Conservation (phyloP, 2,797 vertebrate species). For the Etheostoma perlongum region DNA sequence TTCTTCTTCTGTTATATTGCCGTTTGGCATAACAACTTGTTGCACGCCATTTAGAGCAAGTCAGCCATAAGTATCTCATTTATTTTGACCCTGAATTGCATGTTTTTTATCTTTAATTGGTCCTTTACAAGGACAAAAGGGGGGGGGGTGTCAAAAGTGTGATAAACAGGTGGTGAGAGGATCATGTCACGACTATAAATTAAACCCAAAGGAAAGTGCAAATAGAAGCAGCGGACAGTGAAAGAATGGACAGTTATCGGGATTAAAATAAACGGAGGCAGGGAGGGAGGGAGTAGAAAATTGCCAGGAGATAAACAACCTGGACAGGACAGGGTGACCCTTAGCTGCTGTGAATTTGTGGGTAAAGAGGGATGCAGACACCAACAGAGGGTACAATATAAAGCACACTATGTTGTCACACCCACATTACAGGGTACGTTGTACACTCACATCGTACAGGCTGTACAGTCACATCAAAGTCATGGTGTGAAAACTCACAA, state of each 20-base stretch:
- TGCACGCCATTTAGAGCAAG: neutral
- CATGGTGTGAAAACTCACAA: neutral
- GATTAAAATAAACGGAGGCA: conserved; percentile 28
- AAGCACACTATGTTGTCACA: conserved; percentile 50
- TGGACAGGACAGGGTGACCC: conserved; percentile 71
- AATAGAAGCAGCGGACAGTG: conserved; percentile 22
- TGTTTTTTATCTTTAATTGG: neutral
- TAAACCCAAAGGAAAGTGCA: conserved; percentile 26
- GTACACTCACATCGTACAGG: conserved; percentile 4
- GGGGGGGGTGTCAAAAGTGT: neutral
- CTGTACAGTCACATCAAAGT: neutral
- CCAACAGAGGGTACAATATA: conserved; percentile 39
- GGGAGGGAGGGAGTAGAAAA: conserved; percentile 23
- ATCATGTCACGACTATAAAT: conserved; percentile 14
- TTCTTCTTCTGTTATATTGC: no score
- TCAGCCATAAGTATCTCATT: neutral
- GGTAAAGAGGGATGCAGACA: conserved; percentile 45
- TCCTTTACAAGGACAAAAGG: conserved; percentile 32
- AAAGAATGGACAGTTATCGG: conserved; percentile 32
- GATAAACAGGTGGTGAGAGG: conserved; percentile 9
- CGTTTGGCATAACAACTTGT: no score
- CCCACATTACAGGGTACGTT: conserved; percentile 14
- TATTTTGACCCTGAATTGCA: neutral
- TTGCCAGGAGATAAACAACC: conserved; percentile 57
- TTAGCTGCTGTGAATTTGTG: conserved; percentile 64